These are phyloP conservation scores for Petrosia ficiformis DNA, from an alignment of 37 sponge, comb jelly and placozoan species.

Conservation along the genomic window DNA sequence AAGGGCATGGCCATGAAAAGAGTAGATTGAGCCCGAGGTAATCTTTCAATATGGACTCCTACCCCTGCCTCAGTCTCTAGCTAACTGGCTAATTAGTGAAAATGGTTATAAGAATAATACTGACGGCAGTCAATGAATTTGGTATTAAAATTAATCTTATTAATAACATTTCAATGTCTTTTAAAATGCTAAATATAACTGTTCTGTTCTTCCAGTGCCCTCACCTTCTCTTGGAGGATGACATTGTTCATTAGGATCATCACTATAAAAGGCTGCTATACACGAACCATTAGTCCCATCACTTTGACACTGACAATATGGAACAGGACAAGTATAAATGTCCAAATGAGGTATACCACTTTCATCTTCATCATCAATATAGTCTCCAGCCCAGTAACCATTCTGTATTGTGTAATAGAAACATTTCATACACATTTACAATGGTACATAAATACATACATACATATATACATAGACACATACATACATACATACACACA, in stretches of 20 bases:
- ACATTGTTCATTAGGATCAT: slow-evolving; percentile 33
- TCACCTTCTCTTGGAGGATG: slow-evolving; percentile 42
- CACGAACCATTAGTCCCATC: slow-evolving; percentile 6
- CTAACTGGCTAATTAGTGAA: too few species aligned
- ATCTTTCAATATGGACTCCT: too few species aligned
- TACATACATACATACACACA: not conserved
- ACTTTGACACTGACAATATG: slow-evolving; percentile 46
- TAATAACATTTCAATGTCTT: too few species aligned
- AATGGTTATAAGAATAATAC: too few species aligned
- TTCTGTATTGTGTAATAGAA: slow-evolving; percentile 17
- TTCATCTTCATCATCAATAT: not conserved
- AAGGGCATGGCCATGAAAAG: too few species aligned
- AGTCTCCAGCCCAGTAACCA: slow-evolving; percentile 37
- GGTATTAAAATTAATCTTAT: too few species aligned
- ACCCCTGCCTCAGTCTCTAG: too few species aligned
- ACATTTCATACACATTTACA: slow-evolving; percentile 6
- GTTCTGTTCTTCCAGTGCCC: too few species aligned
- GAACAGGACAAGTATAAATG: slow-evolving; percentile 29
- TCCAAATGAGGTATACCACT: slow-evolving; percentile 18
- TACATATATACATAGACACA: not conserved
- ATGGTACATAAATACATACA: not conserved
- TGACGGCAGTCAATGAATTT: too few species aligned
- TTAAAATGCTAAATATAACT: too few species aligned
- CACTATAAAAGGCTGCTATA: slow-evolving; percentile 15
- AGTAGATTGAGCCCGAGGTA: too few species aligned